A percentile compares a stretch with the other conserved stretches of the same genome.
Evolutionary conservation across 1,140 invertebrate genomes (phyloP).

Genomic region (Cotesia glomerata): DNA sequence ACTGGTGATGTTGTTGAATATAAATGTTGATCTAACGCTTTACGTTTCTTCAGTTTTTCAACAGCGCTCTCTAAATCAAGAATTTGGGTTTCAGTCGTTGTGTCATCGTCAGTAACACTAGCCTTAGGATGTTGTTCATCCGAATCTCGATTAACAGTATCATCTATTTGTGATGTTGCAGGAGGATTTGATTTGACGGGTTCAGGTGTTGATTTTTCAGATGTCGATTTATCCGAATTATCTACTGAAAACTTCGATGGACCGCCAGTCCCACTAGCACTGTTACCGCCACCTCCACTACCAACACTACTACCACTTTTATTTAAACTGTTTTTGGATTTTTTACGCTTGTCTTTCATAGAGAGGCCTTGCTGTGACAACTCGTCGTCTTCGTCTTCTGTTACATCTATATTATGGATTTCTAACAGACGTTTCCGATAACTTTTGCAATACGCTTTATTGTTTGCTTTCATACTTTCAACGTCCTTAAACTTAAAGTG

Average conservation of each 20-base stretch:
- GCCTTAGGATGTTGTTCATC: neutral
- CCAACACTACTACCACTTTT: slow-evolving; percentile 28
- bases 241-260: slow-evolving; percentile 49
- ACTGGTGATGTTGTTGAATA: slow-evolving; percentile 28
- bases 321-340: slow-evolving; percentile 50
- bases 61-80: slow-evolving; percentile 53
- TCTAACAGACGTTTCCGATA: slow-evolving; percentile 73
- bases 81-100: slow-evolving; percentile 37
- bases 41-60: slow-evolving; percentile 60
- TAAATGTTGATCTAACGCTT: slow-evolving; percentile 45
- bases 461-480: slow-evolving; percentile 63
- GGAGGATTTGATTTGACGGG: slow-evolving; percentile 33
- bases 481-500: slow-evolving; percentile 67
- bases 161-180: slow-evolving; percentile 28
- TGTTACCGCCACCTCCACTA: neutral
- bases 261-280: neutral
- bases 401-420: slow-evolving; percentile 73
- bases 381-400: slow-evolving; percentile 68
- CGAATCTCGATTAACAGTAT: slow-evolving; percentile 20
- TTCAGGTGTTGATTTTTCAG: slow-evolving; percentile 50
- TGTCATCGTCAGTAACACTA: slow-evolving; percentile 2
- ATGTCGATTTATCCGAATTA: slow-evolving; percentile 39
- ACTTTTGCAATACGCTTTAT: slow-evolving; percentile 68
- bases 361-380: slow-evolving; percentile 49
- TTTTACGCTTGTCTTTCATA: slow-evolving; percentile 64